Conservation (phyloP, 2,888 invertebrate species). For the Ormyrus pomaceus region DNA sequence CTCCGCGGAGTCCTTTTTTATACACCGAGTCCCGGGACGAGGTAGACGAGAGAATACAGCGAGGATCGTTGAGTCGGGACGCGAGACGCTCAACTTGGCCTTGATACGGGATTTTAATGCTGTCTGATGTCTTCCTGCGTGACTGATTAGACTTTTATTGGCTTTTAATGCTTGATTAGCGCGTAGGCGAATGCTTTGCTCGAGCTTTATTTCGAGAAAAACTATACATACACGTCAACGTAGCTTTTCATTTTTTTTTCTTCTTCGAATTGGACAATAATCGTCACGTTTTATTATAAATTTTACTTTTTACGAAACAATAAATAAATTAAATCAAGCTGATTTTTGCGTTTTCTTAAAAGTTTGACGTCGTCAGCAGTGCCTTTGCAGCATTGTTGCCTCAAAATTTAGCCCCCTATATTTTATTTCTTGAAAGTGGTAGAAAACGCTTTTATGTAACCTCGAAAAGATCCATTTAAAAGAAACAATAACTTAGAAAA, state of each 20-base stretch:
- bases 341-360: no score
- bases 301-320: no score
- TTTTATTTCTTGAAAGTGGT: background rate
- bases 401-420: no score
- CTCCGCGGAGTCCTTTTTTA: conserved; percentile 10
- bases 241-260: background rate
- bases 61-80: no score
- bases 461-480: background rate
- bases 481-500: background rate
- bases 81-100: conserved; percentile 37
- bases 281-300: no score
- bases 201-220: no score
- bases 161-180: conserved; percentile 44
- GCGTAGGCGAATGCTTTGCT: background rate
- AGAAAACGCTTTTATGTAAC: conserved; percentile 2
- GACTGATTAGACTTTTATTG: conserved; percentile 55
- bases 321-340: no score
- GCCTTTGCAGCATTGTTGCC: background rate
- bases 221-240: background rate
- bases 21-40: background rate
- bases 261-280: background rate
- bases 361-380: conserved; percentile 4
- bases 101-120: conserved; percentile 42
- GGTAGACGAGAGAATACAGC: no score
- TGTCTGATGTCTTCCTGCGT: conserved; percentile 48